Base-by-base conservation (phyloP, 2,888 invertebrate species). In the Rosalia funebris region DNA sequence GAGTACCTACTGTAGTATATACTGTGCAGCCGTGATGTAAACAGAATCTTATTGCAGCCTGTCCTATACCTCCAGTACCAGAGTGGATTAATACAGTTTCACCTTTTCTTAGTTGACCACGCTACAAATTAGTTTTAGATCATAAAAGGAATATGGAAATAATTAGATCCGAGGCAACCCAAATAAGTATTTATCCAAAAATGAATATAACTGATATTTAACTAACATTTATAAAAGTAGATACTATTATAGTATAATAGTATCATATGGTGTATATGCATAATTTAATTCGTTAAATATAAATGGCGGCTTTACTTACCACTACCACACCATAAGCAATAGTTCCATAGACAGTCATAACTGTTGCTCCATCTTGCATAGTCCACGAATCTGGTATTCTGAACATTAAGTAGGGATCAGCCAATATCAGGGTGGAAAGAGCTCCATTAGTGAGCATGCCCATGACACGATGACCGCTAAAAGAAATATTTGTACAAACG, bases 281-380 rank as follows among this genome's bases (percentile, higher is more conserved):
- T n/a, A n/a, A n/a, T n/a, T n/a, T n/a, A n/a, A n/a, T n/a, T n/a
- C n/a, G n/a, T n/a, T n/a, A n/a, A n/a, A n/a, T n/a, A n/a, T n/a
- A n/a, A n/a, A n/a, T n/a, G n/a, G n/a, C n/a, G n/a, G n/a, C n/a
- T 37, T 25, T 3, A 45, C 61, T 68, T 71, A 75, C 77, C 32
- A 83, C 77, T 44, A 85, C 77, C 36, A 88, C 77, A 7, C 86
- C 85, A 74, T 86, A 86, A 69, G 75, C 41, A 3, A 72, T 71
- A 5, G 79, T 79, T 2, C 85, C 84, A 72, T 93, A 93, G 0
- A 90, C 90, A 0, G 91, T 89, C 0, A 92, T 92, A 0, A 93
- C 85, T 0, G 91, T 89, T 0, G 90, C 89, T 0, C 92, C 92
- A 57, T 93, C 89, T 70, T 88, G 87, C 53, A 93, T 81, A 17